Evolutionary conservation across 2,797 vertebrate species (phyloP), one percentile per base, ranked within the genome.

Genomic region (Petrocephalus schoutedeni): DNA sequence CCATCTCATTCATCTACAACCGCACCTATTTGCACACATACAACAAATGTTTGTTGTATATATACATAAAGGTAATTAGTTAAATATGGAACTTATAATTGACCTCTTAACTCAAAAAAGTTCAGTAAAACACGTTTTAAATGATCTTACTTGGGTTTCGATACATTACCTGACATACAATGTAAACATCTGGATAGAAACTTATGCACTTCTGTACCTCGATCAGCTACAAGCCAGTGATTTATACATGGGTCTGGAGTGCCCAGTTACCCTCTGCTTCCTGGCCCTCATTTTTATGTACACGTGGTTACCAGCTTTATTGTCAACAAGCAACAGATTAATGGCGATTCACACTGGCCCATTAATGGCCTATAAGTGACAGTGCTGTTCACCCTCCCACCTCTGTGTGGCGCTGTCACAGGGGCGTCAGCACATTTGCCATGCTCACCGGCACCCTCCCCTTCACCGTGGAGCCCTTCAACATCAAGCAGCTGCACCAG

Each of bases 401-500:
- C 41, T 23, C 77, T 53, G 3, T 56, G 51, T 54, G 16, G 49
- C 51, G n/a, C 49, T 92, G 91, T 88, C 51, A 88, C 91, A 97
- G 97, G 93, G 96, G 96, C 16, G 95, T 97, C 89, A 97, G 96
- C 89, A 95, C 94, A 90, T 97, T 97, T 91, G 96, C 96, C 87
- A 97, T 97, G 97, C 90, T 97, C 91, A 97, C 96, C 0, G 95
- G 96, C 41, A 96, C 95, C 0, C 92, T 97, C 28, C 95, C 96
- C 1, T 97, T 97, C 92, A 95, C 90, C 0, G 94, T 97, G 86
- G 96, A 97, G 89, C 96, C 96, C 64, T 97, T 97, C 90, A 97
- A 97, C 94, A 96, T 97, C 92, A 97, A 97, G 91, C 95, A 96
- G 83, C 94, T 97, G 80, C 95, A 96, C 90, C 95, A 95, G 91